Percentiles rank a stretch among this genome's conserved stretches.
Conservation (phyloP, 2,797 vertebrate genomes). For the Lutra lutra region DNA sequence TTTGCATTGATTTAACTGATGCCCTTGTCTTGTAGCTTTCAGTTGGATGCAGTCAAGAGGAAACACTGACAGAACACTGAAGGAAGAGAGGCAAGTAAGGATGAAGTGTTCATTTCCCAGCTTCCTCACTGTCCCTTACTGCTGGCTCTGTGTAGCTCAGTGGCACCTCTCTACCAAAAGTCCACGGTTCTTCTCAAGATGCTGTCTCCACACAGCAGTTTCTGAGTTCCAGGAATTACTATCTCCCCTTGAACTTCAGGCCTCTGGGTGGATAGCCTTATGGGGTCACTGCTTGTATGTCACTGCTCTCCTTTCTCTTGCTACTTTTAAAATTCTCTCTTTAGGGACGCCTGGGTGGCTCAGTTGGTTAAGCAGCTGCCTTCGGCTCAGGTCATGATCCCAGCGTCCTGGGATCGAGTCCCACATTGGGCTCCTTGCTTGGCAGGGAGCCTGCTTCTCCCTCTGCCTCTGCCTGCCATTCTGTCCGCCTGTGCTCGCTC, state of each 20-base stretch:
- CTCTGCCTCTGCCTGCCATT: no score
- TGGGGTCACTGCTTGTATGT: no score
- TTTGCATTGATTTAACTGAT: neutral
- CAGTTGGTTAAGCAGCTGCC: no score
- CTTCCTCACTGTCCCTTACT: neutral
- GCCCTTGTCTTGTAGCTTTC: neutral
- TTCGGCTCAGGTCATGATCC: no score
- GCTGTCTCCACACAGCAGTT: neutral
- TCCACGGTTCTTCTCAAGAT: neutral
- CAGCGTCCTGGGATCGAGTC: no score
- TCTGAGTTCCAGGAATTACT: neutral
- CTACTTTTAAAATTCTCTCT: no score
- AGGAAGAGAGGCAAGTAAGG: neutral
- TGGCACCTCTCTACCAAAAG: neutral
- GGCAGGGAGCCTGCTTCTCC: no score
- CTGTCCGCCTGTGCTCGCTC: no score
- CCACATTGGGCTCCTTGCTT: no score
- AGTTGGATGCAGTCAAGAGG: neutral
- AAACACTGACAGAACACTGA: neutral
- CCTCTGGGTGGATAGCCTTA: neutral
- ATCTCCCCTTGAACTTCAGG: neutral
- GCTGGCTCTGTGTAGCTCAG: neutral
- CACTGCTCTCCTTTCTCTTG: no score
- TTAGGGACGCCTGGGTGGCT: no score
- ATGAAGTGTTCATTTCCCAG: neutral